These are phyloP conservation scores for Shargacucullia verbasci DNA, from an alignment of 2,888 invertebrate species.

Conservation along the genomic window DNA sequence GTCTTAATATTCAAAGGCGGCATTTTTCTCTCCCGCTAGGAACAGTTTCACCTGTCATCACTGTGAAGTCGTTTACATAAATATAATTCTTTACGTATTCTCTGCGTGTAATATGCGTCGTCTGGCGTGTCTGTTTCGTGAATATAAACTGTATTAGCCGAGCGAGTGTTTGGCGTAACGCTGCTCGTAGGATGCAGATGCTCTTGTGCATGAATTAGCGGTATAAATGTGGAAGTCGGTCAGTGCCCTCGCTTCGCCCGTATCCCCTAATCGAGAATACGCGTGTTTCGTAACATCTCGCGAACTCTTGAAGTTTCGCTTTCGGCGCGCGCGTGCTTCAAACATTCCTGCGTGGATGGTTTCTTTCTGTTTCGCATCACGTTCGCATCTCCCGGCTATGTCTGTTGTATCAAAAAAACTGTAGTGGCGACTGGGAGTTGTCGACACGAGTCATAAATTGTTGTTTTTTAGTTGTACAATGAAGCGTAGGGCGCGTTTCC, in stretches of 20 bases:
- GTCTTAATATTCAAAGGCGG: conserved; percentile 75
- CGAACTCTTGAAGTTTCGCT: conserved; percentile 80
- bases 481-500: conserved; percentile 59
- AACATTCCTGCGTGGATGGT: conserved; percentile 67
- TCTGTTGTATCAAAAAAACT: conserved; percentile 54
- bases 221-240: conserved; percentile 87
- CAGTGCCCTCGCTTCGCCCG: conserved; percentile 80
- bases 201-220: conserved; percentile 84
- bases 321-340: conserved; percentile 72
- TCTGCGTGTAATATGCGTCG: conserved; percentile 68
- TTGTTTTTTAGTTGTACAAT: conserved; percentile 64
- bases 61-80: conserved; percentile 76
- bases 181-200: conserved; percentile 78
- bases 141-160: conserved; percentile 79
- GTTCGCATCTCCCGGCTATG: conserved; percentile 58
- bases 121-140: conserved; percentile 71
- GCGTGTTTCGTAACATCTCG: conserved; percentile 80
- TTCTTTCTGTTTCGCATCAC: conserved; percentile 73
- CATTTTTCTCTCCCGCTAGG: conserved; percentile 74
- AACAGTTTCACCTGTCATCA: conserved; percentile 83
- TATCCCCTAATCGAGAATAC: conserved; percentile 83
- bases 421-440: conserved; percentile 65
- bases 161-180: conserved; percentile 69
- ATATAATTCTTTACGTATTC: conserved; percentile 84
- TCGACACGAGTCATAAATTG: conserved; percentile 76